Evolutionary conservation across 2,797 vertebrate genomes (phyloP), one percentile per base, ranked within the genome.

Genomic region (Tachyglossus aculeatus): DNA sequence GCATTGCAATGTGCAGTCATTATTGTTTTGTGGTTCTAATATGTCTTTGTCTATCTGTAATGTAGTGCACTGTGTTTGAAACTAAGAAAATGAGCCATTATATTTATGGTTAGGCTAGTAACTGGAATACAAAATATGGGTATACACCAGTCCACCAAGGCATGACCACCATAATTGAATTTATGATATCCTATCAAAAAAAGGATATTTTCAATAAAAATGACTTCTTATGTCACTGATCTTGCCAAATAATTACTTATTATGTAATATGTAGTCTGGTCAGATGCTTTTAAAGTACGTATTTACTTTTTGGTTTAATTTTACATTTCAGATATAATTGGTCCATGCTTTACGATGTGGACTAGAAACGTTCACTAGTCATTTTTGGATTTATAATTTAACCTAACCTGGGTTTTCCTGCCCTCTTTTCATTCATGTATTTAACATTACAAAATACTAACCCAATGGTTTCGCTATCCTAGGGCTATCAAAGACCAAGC

Each of bases 401-500:
- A 85, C 59, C 56, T 76, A 81, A 74, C 73, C 81, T 74, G 76
- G 68, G 68, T 41, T 85, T 80, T 73, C 82, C 81, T 90, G 62
- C 63, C 72, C 65, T 70, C 68, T 89, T 88, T 91, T 90, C 88
- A 67, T 90, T 89, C 66, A 62, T 69, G 82, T 58, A 59, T 71
- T 82, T 65, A 58, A 13, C 74, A 64, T 52, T 69, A n/a, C 48
- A 56, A 29, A 82, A 81, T 87, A 77, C 80, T 92, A 80, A 92
- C 82, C 44, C 73, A 87, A 65, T 54, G 93, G 64, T 88, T 92
- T 89, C 89, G 70, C 72, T 90, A 18, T 92, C 94, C 81, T 91
- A 99, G 98, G 98, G 98, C 27, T 99, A 99, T 88, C 98, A 99
- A 89, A 94, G 98, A 85, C 97, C 98, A 60, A 98, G 97, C 78